Evolutionary conservation across 2,888 invertebrate genomes (phyloP).

Genomic region (Empis livida): DNA sequence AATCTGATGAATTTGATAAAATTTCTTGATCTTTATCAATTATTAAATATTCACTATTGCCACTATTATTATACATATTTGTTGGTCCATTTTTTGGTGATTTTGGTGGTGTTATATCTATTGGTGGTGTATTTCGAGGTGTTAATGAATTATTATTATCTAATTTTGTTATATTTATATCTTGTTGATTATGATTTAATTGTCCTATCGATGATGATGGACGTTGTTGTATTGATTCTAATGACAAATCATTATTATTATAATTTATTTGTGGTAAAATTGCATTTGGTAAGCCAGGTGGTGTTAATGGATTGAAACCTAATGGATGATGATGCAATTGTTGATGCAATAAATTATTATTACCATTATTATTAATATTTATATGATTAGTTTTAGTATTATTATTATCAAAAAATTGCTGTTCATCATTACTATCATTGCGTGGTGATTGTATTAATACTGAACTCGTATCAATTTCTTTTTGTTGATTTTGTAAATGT

Average conservation of each 20-base stretch:
- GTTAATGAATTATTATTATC: constrained; percentile 17
- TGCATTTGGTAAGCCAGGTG: constrained; percentile 41
- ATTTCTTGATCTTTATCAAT: constrained; percentile 28
- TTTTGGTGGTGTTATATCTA: constrained; percentile 35
- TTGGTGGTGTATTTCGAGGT: constrained; percentile 31
- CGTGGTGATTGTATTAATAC: constrained; percentile 38
- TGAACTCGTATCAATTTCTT: constrained; percentile 17
- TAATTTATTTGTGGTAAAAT: constrained; percentile 13
- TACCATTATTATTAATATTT: too few species aligned
- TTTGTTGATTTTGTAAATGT: constrained; percentile 20
- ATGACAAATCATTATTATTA: neutral
- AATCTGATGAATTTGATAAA: constrained; percentile 31
- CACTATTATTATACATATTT: neutral
- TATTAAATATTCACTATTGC: neutral
- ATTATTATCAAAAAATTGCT: constrained; percentile 2
- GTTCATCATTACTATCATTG: constrained; percentile 32
- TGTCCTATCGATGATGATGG: constrained; percentile 26
- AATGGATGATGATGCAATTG: constrained; percentile 32
- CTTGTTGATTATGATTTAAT: neutral
- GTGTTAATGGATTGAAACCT: constrained; percentile 48
- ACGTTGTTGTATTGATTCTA: constrained; percentile 20
- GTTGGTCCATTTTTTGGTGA: constrained; percentile 24
- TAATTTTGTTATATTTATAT: neutral
- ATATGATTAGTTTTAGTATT: neutral
- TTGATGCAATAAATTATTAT: constrained; percentile 5